Conservation (phyloP, 2,113 vertebrate species). For the Tetraodon nigroviridis region DNA sequence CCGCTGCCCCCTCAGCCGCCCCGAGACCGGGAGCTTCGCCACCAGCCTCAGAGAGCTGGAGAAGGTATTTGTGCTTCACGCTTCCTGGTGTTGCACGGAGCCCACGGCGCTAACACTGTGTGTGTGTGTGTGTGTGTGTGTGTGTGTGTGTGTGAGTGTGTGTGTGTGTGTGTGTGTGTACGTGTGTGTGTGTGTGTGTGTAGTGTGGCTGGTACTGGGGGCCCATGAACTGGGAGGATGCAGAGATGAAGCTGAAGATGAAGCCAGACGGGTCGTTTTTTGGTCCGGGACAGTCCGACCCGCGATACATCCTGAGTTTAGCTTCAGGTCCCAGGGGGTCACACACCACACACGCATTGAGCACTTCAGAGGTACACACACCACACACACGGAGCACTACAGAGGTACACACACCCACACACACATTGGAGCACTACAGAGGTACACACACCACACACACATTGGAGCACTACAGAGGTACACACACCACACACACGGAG, state of each 20-base stretch:
- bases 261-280: constrained; percentile 93
- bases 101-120: constrained; percentile 9
- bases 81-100: not conserved
- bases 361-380: constrained; percentile 64
- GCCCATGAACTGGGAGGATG: constrained; percentile 97
- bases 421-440: constrained; percentile 67
- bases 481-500: not conserved
- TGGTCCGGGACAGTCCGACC: constrained; percentile 94
- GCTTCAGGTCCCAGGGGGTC: constrained; percentile 93
- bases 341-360: constrained; percentile 69
- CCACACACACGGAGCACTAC: not conserved
- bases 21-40: constrained; percentile 84
- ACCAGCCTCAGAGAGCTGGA: constrained; percentile 88
- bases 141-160: constrained; percentile 8
- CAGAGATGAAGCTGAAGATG: constrained; percentile 95
- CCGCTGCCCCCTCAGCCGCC: constrained; percentile 79
- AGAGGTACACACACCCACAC: constrained; percentile 1
- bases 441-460: constrained; percentile 9
- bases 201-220: constrained; percentile 97
- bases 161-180: constrained; percentile 6
- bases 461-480: not conserved
- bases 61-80: constrained; percentile 72
- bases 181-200: constrained; percentile 13
- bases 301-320: constrained; percentile 96
- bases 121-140: constrained; percentile 5